phyloP scores from a whole-genome alignment of 2,113 vertebrate genomes.

The Cephalopholis sonnerati region DNA sequence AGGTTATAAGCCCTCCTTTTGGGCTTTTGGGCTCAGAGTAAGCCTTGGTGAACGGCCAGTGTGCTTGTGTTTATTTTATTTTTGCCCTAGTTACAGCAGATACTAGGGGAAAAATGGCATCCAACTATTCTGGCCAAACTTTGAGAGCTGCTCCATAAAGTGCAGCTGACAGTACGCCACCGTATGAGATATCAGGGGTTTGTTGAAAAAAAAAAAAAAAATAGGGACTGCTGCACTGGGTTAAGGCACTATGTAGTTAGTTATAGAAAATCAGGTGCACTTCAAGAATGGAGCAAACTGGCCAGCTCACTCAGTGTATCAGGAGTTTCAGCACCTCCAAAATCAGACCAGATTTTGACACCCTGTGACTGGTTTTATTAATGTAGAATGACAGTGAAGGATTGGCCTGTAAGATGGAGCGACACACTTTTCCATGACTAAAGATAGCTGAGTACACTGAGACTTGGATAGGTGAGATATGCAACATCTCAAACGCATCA shows the following conservation, averaged over 20 bases:
- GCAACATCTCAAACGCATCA: slow-evolving; percentile 51
- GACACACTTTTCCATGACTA: slow-evolving; percentile 48
- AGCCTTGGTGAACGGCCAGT: slow-evolving; percentile 17
- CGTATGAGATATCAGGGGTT: slow-evolving; percentile 8
- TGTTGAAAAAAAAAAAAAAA: too few relatives aligned
- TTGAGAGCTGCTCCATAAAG: slow-evolving; percentile 18
- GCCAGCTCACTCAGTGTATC: too few relatives aligned
- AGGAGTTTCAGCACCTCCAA: neutral
- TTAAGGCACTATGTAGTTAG: too few relatives aligned
- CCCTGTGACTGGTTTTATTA: slow-evolving; percentile 31
- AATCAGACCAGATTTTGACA: slow-evolving; percentile 11
- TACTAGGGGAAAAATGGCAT: neutral
- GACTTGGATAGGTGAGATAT: slow-evolving; percentile 42
- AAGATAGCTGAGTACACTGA: slow-evolving; percentile 41
- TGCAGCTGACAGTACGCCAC: neutral
- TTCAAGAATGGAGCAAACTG: too few relatives aligned
- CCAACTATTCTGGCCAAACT: slow-evolving; percentile 20
- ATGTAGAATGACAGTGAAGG: slow-evolving; percentile 44
- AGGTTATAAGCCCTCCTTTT: slow-evolving; percentile 9
- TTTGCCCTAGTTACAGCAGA: slow-evolving; percentile 29
- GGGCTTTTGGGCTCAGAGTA: slow-evolving; percentile 18
- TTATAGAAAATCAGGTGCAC: too few relatives aligned
- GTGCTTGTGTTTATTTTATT: slow-evolving; percentile 16
- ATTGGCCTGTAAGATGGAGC: slow-evolving; percentile 39
- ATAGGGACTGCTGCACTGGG: too few relatives aligned